Evolutionary conservation across 1,140 invertebrate genomes (phyloP), one percentile per base, ranked within the genome.

Genomic region (Penaeus japonicus): DNA sequence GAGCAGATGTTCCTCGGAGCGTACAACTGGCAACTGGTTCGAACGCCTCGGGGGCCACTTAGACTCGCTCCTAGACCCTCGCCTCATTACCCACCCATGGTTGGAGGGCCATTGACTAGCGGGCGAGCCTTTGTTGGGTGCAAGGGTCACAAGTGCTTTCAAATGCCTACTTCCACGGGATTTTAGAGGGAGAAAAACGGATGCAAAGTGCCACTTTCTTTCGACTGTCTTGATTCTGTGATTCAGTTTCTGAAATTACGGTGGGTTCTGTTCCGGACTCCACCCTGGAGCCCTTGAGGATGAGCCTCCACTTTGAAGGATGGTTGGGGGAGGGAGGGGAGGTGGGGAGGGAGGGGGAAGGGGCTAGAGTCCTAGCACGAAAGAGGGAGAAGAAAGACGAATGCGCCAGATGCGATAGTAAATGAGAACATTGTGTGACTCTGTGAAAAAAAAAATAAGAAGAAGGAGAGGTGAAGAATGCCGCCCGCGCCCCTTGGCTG

Each of bases 81-180:
- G 80, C 59, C 59, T 83, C 80, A 83, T 83, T 83, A 83, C 80
- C 80, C 80, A 62, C 80, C 80, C 80, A 65, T 83, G 80, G 80
- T 65, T 83, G 80, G 59, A 83, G 80, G 57, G 80, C 80, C 80
- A 65, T 83, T 62, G 80, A 83, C 80, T 83, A 65, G 55, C 57
- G 80, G 80, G 54, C 57, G 80, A 83, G 80, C 54, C 80, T 83
- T 83, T 83, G 80, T 83, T 83, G 81, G 81, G 59, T 62, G 80
- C 80, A 32, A 83, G 81, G 81, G 81, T 83, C 81, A 83, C 57
- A 62, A 83, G 80, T 62, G 57, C 30, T 35, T 83, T 59, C 55
- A 79, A 79, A 39, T 54, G 47, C 77, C 77, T 79, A 53, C 57
- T 59, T 32, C 30, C 27, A 65, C 30, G 59, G 80, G 81, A 65